Base-by-base conservation (phyloP, 2,113 vertebrate species). In the Copsychus sechellarum region DNA sequence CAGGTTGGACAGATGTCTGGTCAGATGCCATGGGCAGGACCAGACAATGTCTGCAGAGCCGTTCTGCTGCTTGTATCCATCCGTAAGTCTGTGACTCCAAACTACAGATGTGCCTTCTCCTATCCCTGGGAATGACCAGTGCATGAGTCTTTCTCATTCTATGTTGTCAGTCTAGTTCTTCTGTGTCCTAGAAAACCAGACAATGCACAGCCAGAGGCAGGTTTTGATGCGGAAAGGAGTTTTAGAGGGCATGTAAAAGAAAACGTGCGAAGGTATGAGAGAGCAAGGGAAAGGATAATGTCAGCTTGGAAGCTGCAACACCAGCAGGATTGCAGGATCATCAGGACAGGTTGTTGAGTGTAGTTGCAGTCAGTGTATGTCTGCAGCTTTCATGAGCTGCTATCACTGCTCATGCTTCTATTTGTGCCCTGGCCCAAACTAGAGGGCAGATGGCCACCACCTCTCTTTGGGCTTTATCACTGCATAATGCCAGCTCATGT, bases 261-360 rank as follows among this genome's bases (percentile, higher is more conserved):
- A 71, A 76, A 45, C 43, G 1, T 28, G 26, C 18, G 10, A 61
- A 40, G 9, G 11, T 22, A 21, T 12, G 22, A 54, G 53, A 54
- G 11, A 71, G 11, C 25, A 58, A 57, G 12, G n/a, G 8, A 62
- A 67, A 66, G 6, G 9, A 23, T 42, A 45, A 45, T 8, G 11
- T 28, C 38, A 77, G 13, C 19, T 43, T 70, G 24, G 4, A 40
- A 36, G 21, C 34, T 70, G 12, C 69, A 66, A 12, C 10, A 42
- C 17, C 53, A 87, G 25, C 23, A 60, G 26, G n/a, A 7, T 12
- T 62, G 28, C 17, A 29, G 42, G 23, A 74, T 0, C 17, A 57
- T 31, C 1, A 10, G 14, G 16, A 20, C 1, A 1, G 40, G 33
- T 17, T 33, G 4, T 0, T 60, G 40, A 47, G 5, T 0, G 0